Evolutionary conservation across 2,888 invertebrate genomes (phyloP).

Genomic region (Standfussiana lucernea): DNA sequence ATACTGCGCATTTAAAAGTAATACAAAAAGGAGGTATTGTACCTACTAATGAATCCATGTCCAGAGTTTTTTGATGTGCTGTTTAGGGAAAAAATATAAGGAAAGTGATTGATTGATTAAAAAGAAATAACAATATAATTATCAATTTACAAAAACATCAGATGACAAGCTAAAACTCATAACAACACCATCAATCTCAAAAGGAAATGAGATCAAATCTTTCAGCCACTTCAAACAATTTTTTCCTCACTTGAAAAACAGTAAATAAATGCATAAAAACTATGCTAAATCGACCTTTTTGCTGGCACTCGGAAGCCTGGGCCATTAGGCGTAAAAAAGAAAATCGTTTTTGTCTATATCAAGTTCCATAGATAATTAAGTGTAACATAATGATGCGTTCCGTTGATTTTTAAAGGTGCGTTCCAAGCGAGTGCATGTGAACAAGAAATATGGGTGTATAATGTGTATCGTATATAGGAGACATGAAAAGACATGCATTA

Average conservation of each 20-base stretch:
- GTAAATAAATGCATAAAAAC: slow-evolving; percentile 59
- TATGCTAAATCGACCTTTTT: slow-evolving; percentile 53
- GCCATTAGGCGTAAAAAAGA: slow-evolving; percentile 60
- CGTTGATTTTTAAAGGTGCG: slow-evolving; percentile 72
- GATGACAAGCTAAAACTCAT: slow-evolving; percentile 24
- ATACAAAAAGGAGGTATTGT: not conserved
- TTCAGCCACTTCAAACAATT: slow-evolving; percentile 19
- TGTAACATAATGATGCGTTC: slow-evolving; percentile 67
- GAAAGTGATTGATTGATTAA: not conserved
- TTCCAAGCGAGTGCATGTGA: slow-evolving; percentile 71
- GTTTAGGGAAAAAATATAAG: not conserved
- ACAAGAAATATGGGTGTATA: slow-evolving; percentile 64
- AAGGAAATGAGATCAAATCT: slow-evolving; percentile 44
- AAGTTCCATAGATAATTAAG: slow-evolving; percentile 68
- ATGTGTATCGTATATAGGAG: slow-evolving; percentile 56
- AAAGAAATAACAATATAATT: not conserved
- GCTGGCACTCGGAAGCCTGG: slow-evolving; percentile 48
- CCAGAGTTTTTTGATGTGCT: not conserved
- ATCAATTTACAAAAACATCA: slow-evolving; percentile 9
- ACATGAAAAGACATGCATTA: slow-evolving; percentile 56
- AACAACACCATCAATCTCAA: slow-evolving; percentile 35
- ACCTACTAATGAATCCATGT: not conserved
- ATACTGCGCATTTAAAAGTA: not conserved
- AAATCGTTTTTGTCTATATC: slow-evolving; percentile 62
- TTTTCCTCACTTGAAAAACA: slow-evolving; percentile 44